Percentiles rank a stretch among this genome's conserved stretches.
Conservation (phyloP, 2,888 invertebrate species). For the Calameuta idolon region DNA sequence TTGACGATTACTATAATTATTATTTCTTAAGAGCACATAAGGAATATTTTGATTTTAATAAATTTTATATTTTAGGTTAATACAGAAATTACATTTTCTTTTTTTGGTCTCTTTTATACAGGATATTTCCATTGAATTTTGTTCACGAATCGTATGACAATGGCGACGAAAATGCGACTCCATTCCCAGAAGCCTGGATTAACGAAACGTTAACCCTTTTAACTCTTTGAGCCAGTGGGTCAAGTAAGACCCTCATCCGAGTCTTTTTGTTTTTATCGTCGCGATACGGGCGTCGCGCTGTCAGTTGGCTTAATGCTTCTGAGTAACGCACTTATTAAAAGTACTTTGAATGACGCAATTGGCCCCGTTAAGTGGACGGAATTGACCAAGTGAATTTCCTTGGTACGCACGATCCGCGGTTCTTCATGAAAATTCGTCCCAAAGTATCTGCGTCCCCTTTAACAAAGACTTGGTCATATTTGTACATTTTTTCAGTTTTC, state of each 20-base stretch:
- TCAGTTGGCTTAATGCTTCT: slow-evolving; percentile 23
- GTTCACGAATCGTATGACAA: not conserved
- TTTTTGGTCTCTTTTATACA: not conserved
- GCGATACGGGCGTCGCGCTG: slow-evolving; percentile 19
- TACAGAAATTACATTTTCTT: not conserved
- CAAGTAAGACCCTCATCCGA: slow-evolving; percentile 20
- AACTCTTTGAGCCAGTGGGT: slow-evolving; percentile 21
- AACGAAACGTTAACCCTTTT: slow-evolving; percentile 23
- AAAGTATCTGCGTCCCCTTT: not conserved
- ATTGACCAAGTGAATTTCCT: slow-evolving; percentile 13
- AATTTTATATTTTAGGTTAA: not conserved
- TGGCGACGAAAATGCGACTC: slow-evolving; percentile 7
- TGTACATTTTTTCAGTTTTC: not conserved
- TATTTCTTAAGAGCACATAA: not conserved
- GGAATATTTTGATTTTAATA: not conserved
- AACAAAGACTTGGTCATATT: not conserved
- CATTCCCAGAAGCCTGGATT: slow-evolving; percentile 17
- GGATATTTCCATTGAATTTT: not conserved
- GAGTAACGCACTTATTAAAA: slow-evolving; percentile 15
- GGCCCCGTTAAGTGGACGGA: slow-evolving; percentile 19
- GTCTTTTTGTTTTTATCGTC: slow-evolving; percentile 7
- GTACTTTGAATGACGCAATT: slow-evolving; percentile 19
- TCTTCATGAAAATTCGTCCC: not conserved
- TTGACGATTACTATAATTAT: not conserved
- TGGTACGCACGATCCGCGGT: not conserved